A percentile compares a stretch with the other conserved stretches of the same genome.
These are phyloP conservation scores for Dromas ardeola DNA, from an alignment of 2,113 vertebrate genomes.

Conservation along the genomic window DNA sequence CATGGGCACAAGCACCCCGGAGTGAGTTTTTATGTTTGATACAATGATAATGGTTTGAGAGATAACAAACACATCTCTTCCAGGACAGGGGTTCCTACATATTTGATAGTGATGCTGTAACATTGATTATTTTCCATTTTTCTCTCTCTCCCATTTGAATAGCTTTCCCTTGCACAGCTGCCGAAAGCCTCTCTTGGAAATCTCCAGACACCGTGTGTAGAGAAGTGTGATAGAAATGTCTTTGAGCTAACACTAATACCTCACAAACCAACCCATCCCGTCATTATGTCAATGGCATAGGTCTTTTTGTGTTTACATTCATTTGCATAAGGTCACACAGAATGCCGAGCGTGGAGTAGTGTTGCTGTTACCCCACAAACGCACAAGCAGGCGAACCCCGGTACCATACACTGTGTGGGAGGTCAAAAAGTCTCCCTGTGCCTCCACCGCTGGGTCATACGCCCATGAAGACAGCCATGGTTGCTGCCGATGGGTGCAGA, in stretches of 20 bases:
- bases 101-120: slow-evolving; percentile 10
- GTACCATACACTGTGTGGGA: background rate
- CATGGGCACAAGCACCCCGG: background rate
- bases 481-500: background rate
- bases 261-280: background rate
- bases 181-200: background rate
- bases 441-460: background rate
- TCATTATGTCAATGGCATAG: fast-evolving
- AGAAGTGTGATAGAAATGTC: background rate
- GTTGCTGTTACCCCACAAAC: background rate
- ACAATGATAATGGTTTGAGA: background rate
- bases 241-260: background rate
- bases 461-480: fast-evolving
- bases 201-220: background rate
- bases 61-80: background rate
- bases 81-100: background rate
- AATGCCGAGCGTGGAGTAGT: background rate
- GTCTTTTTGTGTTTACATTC: background rate
- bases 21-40: background rate
- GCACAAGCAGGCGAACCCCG: background rate
- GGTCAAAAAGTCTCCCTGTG: background rate
- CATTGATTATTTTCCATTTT: background rate
- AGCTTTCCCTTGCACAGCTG: background rate
- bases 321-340: background rate
- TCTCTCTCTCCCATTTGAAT: background rate